phyloP scores from a whole-genome alignment of 2,888 invertebrate genomes.

The Pyrochroa serraticornis region DNA sequence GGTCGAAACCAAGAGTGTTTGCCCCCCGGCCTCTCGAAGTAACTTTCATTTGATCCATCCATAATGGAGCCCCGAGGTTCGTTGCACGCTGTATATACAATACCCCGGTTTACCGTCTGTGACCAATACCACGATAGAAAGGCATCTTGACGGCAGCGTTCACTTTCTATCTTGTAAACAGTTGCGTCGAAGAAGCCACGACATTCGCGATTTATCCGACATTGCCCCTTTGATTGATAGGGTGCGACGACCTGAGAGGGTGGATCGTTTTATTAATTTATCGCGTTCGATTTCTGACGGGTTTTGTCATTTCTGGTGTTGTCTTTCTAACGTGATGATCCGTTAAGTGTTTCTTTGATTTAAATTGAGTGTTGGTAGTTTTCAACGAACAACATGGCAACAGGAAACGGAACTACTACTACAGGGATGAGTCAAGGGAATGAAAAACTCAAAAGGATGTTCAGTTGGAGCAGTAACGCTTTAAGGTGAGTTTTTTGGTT shows the following conservation, averaged over 20 bases:
- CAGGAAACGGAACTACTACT: constrained; percentile 1
- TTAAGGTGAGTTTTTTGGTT: constrained; percentile 40
- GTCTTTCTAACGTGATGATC: not conserved
- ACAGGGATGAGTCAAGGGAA: constrained; percentile 23
- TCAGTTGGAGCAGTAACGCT: constrained; percentile 47
- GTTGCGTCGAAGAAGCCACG: constrained; percentile 25
- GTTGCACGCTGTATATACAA: constrained; percentile 24
- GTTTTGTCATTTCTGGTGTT: not conserved
- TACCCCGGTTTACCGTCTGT: not conserved
- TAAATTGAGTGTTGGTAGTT: too few species aligned
- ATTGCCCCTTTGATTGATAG: not conserved
- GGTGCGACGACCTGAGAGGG: constrained; percentile 9
- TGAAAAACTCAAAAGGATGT: constrained; percentile 40
- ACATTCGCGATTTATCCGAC: constrained; percentile 2
- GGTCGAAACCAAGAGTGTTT: constrained; percentile 30
- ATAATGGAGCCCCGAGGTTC: constrained; percentile 21
- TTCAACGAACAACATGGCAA: too few species aligned
- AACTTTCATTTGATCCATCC: constrained; percentile 22
- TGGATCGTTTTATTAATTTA: constrained; percentile 5
- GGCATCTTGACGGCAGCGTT: constrained; percentile 32
- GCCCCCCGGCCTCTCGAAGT: constrained; percentile 13
- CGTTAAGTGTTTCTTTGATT: not conserved
- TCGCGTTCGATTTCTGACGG: constrained; percentile 12
- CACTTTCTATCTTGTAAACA: constrained; percentile 37
- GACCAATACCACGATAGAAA: constrained; percentile 40